These are phyloP conservation scores for Mesorhabditis belari DNA, from an alignment of 2,888 invertebrate genomes.

Conservation along the genomic window DNA sequence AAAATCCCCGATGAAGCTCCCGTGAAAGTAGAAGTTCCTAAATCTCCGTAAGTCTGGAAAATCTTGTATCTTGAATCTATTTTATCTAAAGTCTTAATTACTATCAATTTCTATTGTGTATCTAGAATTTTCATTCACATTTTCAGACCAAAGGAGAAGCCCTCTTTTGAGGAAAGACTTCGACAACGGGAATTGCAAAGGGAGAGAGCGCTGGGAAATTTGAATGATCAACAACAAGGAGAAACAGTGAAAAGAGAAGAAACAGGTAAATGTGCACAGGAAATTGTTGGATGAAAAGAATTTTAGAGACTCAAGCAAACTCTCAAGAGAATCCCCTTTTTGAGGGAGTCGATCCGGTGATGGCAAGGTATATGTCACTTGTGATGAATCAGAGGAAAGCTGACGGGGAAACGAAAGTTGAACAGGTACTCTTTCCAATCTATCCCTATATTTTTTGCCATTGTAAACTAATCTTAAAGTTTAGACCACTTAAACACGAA, in stretches of 20 bases:
- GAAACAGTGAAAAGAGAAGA: background rate
- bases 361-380: constrained; percentile 31
- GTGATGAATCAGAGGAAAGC: constrained; percentile 13
- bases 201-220: background rate
- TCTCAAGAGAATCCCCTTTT: background rate
- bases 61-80: too few relatives aligned
- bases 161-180: background rate
- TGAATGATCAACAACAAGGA: background rate
- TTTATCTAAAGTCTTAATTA: too few relatives aligned
- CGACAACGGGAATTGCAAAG: background rate
- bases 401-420: constrained; percentile 1
- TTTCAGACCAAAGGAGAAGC: too few relatives aligned
- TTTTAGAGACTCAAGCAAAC: background rate
- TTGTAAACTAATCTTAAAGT: too few relatives aligned
- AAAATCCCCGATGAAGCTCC: too few relatives aligned
- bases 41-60: too few relatives aligned
- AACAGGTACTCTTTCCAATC: too few relatives aligned
- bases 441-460: too few relatives aligned
- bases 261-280: background rate
- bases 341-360: constrained; percentile 27
- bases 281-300: background rate
- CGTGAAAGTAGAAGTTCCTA: too few relatives aligned
- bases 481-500: too few relatives aligned
- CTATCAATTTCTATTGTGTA: too few relatives aligned
- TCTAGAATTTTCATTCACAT: too few relatives aligned